These are phyloP conservation scores for Scalopus aquaticus DNA, from an alignment of 2,113 vertebrate species.

Conservation along the genomic window DNA sequence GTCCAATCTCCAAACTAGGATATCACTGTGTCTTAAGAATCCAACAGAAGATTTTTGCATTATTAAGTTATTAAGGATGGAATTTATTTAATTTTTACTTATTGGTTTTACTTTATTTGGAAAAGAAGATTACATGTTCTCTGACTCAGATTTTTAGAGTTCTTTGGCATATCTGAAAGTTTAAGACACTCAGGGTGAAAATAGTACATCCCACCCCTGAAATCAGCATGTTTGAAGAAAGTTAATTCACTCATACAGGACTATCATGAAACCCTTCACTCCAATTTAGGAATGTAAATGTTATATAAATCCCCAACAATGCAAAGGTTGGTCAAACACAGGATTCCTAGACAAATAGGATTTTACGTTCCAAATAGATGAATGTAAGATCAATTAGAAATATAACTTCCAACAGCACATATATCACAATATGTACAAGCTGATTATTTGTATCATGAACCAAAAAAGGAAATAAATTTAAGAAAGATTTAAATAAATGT, in stretches of 20 bases:
- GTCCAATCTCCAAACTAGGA: neutral
- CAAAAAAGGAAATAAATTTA: neutral
- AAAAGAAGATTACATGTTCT: neutral
- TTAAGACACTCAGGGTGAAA: neutral
- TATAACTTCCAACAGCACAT: neutral
- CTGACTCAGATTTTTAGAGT: neutral
- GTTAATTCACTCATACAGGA: neutral
- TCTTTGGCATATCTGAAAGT: neutral
- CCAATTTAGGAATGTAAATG: neutral
- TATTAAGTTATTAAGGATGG: neutral
- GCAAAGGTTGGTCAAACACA: neutral
- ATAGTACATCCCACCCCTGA: neutral
- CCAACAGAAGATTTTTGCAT: neutral
- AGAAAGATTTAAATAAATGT: neutral
- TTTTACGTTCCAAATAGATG: neutral
- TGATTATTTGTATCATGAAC: neutral
- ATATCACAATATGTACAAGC: neutral
- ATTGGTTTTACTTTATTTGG: neutral
- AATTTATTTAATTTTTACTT: neutral
- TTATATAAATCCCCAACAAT: neutral
- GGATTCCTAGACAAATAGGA: neutral
- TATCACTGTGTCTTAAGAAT: neutral
- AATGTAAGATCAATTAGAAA: constrained; percentile 3
- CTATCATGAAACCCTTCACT: neutral
- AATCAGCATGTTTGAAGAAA: neutral